Percentiles rank a stretch among this genome's conserved stretches.
These are phyloP conservation scores for Helostoma temminkii DNA, from an alignment of 2,797 vertebrate species.

Conservation along the genomic window DNA sequence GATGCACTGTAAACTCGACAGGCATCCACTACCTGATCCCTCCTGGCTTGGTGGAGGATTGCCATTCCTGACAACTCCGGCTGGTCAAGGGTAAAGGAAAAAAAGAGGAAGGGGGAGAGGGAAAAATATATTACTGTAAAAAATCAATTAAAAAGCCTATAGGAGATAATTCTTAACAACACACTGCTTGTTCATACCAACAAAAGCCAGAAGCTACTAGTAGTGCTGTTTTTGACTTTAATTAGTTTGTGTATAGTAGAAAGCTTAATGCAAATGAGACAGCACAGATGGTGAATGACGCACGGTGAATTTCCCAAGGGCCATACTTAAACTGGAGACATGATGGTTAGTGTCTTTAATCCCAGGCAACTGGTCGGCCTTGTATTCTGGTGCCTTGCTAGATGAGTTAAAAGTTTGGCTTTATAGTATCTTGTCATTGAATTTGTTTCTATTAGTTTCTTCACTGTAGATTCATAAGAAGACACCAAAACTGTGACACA, in stretches of 20 bases:
- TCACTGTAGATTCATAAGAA: too few relatives aligned
- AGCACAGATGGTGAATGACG: background rate
- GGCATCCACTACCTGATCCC: constrained; percentile 92
- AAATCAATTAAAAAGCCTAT: background rate
- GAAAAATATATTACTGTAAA: background rate
- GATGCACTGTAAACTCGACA: constrained; percentile 89
- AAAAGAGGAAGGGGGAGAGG: background rate
- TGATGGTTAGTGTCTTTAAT: background rate
- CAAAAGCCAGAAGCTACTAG: background rate
- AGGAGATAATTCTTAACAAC: background rate
- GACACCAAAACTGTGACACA: too few relatives aligned
- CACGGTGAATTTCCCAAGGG: background rate
- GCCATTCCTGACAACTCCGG: constrained; percentile 89
- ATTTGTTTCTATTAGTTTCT: too few relatives aligned
- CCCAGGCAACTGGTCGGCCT: background rate
- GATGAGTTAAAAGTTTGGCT: too few relatives aligned
- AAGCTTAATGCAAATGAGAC: background rate
- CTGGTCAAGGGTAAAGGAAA: constrained; percentile 79
- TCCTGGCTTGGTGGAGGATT: constrained; percentile 91
- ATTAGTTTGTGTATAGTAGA: background rate
- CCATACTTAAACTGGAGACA: background rate
- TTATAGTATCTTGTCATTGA: too few relatives aligned
- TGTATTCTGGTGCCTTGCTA: too few relatives aligned
- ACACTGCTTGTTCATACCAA: background rate
- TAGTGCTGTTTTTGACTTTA: background rate